Conservation (phyloP, 2,888 invertebrate genomes). For the Mythimna lalbum region DNA sequence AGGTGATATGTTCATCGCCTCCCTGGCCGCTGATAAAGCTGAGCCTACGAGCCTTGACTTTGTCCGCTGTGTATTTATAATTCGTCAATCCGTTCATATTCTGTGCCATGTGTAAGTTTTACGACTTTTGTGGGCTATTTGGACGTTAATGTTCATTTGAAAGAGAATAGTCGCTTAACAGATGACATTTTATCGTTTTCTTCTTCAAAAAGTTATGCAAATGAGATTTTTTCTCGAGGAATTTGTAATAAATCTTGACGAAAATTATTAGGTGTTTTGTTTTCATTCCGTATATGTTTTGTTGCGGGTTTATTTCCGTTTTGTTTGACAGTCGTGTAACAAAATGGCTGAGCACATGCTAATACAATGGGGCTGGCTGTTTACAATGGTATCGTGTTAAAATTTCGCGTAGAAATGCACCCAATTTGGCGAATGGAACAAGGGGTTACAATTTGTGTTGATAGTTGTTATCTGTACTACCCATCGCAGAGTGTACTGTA, state of each 20-base stretch:
- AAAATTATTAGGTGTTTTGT: conserved; percentile 47
- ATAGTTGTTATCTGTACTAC: conserved; percentile 85
- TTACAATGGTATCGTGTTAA: conserved; percentile 81
- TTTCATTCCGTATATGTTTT: conserved; percentile 36
- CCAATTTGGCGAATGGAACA: conserved; percentile 87
- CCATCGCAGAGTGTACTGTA: conserved; percentile 80
- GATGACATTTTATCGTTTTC: conserved; percentile 56
- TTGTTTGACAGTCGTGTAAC: conserved; percentile 30
- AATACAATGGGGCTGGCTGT: conserved; percentile 71
- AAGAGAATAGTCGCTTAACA: conserved; percentile 50
- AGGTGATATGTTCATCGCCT: conserved; percentile 66
- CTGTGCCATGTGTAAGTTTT: conserved; percentile 64
- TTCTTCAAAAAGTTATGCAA: conserved; percentile 49
- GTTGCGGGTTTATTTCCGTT: conserved; percentile 18
- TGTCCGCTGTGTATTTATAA: conserved; percentile 79
- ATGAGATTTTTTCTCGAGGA: conserved; percentile 51
- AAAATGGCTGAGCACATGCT: conserved; percentile 56
- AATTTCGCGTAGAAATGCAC: conserved; percentile 87
- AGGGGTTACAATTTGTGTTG: conserved; percentile 87
- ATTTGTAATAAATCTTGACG: conserved; percentile 31
- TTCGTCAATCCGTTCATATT: conserved; percentile 71
- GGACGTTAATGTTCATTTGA: conserved; percentile 57
- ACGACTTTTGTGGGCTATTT: conserved; percentile 57
- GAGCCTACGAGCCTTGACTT: conserved; percentile 78
- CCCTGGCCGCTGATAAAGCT: conserved; percentile 67